Conservation (phyloP, 2,797 vertebrate genomes). For the Microctenopoma lineatum region DNA sequence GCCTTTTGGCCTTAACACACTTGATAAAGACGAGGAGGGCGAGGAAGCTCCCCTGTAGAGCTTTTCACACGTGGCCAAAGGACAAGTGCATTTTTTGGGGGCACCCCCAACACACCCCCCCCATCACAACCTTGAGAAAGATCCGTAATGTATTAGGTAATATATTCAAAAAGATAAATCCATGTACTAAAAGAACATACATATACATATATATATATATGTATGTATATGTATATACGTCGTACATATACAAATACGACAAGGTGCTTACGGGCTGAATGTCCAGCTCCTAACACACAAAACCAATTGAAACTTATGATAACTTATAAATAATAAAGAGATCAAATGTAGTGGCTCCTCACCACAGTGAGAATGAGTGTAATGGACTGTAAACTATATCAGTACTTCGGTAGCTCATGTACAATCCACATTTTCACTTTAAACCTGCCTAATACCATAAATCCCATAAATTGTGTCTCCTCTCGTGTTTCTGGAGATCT, state of each 20-base stretch:
- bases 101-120: conserved; percentile 13
- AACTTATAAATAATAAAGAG: too few species aligned
- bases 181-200: not conserved
- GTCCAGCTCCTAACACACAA: not conserved
- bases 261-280: not conserved
- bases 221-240: too few species aligned
- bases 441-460: not conserved
- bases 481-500: conserved; percentile 12
- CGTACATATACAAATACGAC: not conserved
- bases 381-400: not conserved
- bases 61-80: conserved; percentile 82
- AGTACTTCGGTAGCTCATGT: not conserved
- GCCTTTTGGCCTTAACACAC: conserved; percentile 83
- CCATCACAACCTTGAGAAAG: conserved; percentile 56
- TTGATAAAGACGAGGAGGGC: conserved; percentile 77
- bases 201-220: too few species aligned
- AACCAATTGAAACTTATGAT: not conserved
- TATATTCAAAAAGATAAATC: not conserved
- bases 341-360: not conserved
- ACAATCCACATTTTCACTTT: not conserved
- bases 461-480: conserved; percentile 4
- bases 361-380: not conserved
- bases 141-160: not conserved
- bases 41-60: conserved; percentile 83
- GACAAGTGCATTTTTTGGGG: conserved; percentile 76